These are phyloP conservation scores for Arnoldichthys spilopterus DNA, from an alignment of 2,797 vertebrate species.

Conservation along the genomic window DNA sequence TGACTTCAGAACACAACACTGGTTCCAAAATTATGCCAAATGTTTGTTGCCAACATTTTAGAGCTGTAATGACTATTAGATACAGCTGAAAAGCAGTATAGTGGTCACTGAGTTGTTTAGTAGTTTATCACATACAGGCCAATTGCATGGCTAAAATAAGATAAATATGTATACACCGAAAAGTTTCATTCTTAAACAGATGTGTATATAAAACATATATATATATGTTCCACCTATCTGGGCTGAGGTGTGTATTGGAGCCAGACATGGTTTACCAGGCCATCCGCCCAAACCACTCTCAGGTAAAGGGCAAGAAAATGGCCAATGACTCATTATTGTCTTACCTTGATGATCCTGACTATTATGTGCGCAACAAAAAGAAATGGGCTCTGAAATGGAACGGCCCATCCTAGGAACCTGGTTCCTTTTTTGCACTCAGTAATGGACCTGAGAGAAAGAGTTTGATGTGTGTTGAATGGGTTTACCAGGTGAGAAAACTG, in stretches of 20 bases:
- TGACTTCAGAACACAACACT: too few species aligned
- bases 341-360: constrained; percentile 55
- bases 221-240: not conserved
- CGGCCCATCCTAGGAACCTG: constrained; percentile 37
- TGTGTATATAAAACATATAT: not conserved
- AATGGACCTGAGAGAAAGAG: constrained; percentile 59
- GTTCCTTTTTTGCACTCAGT: constrained; percentile 33
- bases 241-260: constrained; percentile 69
- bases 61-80: too few species aligned
- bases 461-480: constrained; percentile 63
- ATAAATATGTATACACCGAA: not conserved
- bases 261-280: constrained; percentile 71
- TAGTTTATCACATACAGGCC: not conserved
- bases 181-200: not conserved
- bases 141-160: not conserved
- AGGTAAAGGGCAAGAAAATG: constrained; percentile 67
- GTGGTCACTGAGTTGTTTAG: too few species aligned
- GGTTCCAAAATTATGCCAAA: too few species aligned
- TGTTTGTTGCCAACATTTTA: too few species aligned
- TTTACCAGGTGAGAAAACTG: constrained; percentile 69
- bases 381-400: constrained; percentile 38
- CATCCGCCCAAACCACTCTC: constrained; percentile 59
- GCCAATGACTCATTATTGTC: constrained; percentile 55
- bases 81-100: too few species aligned
- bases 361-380: constrained; percentile 44